Base-by-base conservation (phyloP, 2,113 vertebrate species). In the Theristicus caerulescens region DNA sequence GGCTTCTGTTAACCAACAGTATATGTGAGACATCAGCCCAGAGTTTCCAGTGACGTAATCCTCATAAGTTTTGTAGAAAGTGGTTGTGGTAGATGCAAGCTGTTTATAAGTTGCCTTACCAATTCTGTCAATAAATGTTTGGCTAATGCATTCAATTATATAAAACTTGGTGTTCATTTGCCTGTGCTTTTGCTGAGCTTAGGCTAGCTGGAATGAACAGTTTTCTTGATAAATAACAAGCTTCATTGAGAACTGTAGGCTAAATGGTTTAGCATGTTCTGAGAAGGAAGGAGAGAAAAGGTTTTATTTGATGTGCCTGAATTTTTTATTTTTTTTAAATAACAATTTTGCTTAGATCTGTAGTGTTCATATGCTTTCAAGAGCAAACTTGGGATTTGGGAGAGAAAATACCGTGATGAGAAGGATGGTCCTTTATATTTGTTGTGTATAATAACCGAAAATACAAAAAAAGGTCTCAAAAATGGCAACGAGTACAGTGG, bases 1-100 rank as follows among this genome's bases (percentile, higher is more conserved):
- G 70, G 47, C 15, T 44, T 49, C 49, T 22, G 11, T 58, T 77
- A 51, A 47, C 22, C 0, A 0, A 19, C 2, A 13, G 3, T 25
- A 3, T 27, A 20, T 8, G 14, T 26, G 47, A 32, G 47, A 7
- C 38, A 19, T 54, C 44, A 73, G 25, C 31, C 19, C 51, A 40
- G 64, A 54, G 51, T 71, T 82, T 78, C 59, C 44, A 34, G 51
- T 83, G 77, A 51, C 1, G 1, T 40, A 52, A 82, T 58, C 34
- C 46, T 70, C 21, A 0, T 15, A 82, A 59, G n/a, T 72, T 85
- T 17, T 73, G 36, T 78, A 73, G 44, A 64, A 82, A 19, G 16
- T 34, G 31, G 16, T 51, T 82, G 26, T 54, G 70, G 59, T 88
- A 78, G n/a, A 5, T 31, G 26, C 9, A 24, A 38, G 25, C 54